Base-by-base conservation (phyloP, 2,888 invertebrate genomes). In the Carabus problematicus region DNA sequence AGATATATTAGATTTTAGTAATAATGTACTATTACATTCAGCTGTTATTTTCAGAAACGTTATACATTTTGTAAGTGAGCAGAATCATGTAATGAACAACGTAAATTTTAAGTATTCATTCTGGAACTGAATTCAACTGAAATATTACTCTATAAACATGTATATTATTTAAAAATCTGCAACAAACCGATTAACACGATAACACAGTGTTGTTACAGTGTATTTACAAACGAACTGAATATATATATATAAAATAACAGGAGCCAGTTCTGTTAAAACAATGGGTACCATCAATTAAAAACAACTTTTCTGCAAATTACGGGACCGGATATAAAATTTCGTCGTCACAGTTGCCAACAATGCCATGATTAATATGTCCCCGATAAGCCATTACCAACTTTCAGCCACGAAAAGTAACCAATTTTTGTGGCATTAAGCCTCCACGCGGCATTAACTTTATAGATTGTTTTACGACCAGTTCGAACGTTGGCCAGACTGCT, bases 401-500 rank as follows among this genome's bases (percentile, higher is more conserved):
- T 49, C 49, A 18, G 39, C 11, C 41, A 60, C 56, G 66, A 60
- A 67, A 67, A 67, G 60, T 67, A 67, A 67, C 67, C 67, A 67
- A 67, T 67, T 67, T 67, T 67, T 67, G 67, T 52, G 52, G 67
- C 67, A 67, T 67, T 67, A 64, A 59, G 67, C 52, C 52, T 67
- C 67, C 60, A 67, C 52, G 67, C 59, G 42, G 52, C 67, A 67
- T 67, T 67, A 67, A 67, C 60, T 67, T 67, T 67, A 67, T 67
- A 67, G 67, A 67, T 67, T 67, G 67, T 67, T 67, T 67, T 67
- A 67, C 67, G 67, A 67, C 60, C 67, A 60, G 54, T 67, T 67
- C 67, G 59, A 60, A 67, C 60, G 67, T 67, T 64, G 64, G 64
- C 64, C 64, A 64, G 64, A 59, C 60, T 67, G 56, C 11, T 47